Base-by-base conservation (phyloP, 1,140 invertebrate species). In the Lepidotrigona ventralis region DNA sequence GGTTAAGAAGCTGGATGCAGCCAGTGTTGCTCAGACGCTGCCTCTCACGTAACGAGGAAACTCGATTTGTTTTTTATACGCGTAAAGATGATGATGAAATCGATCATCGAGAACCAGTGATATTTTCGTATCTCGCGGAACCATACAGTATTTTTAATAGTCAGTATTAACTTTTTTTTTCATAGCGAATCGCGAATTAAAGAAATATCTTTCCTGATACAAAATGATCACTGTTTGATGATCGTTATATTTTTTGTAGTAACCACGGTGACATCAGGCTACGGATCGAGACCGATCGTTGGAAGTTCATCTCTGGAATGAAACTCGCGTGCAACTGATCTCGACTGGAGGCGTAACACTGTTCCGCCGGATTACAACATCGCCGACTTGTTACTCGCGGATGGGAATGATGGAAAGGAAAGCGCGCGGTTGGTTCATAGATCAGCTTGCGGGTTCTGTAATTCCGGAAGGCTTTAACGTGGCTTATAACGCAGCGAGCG, bases 391-490 rank as follows among this genome's bases (percentile, higher is more conserved):
- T 73, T 73, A 66, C 26, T 17, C 26, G 19, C 63, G 12, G 39
- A 46, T 46, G 6, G 60, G 19, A 83, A 79, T 72, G 53, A 75
- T 82, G 33, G 60, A 66, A 53, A 29, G 26, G 26, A 26, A 12
- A 21, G 15, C 11, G n/a, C 26, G 17, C 64, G 26, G 39, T 46
- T 8, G 39, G 46, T 84, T 88, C 86, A 88, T 84, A 88, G 84
- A 79, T 88, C 84, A 84, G 29, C 75, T 81, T 70, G 46, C 81
- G 86, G 84, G 53, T 86, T 89, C 80, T 84, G 63, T 84, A 86
- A 88, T 88, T 80, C 68, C 39, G 71, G 69, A 83, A 81, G 90
- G n/a, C n/a, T 83, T 87, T 84, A 84, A 82, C 83, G 60, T 83
- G 77, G n/a, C 71, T 88, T 74, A 5, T 64, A 60, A 80, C 64